phyloP scores from a whole-genome alignment of 2,888 invertebrate species.

The Leucoma salicis region DNA sequence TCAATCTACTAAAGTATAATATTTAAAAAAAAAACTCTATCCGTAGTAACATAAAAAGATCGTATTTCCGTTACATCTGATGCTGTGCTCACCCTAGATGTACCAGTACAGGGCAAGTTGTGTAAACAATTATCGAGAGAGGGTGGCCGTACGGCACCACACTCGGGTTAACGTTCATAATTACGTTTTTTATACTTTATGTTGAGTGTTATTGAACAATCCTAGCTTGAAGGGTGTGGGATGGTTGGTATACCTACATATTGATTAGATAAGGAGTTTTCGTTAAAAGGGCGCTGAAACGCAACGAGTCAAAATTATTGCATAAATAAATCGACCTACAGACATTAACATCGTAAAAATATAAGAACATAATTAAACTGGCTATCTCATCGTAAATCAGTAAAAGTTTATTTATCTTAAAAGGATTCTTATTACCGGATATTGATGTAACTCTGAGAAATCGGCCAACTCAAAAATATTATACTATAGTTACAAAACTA shows the following conservation, averaged over 20 bases:
- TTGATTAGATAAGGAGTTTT: too few species aligned
- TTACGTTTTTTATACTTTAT: not conserved
- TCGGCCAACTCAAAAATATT: slow-evolving; percentile 13
- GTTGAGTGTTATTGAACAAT: not conserved
- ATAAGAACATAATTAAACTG: slow-evolving; percentile 21
- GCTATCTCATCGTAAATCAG: slow-evolving; percentile 26
- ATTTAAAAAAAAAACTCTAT: not conserved
- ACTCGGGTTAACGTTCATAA: not conserved
- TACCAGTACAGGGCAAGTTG: not conserved
- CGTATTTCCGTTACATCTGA: not conserved
- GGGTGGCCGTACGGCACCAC: not conserved
- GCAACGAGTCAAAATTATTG: too few species aligned
- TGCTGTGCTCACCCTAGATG: not conserved
- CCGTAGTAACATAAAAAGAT: not conserved
- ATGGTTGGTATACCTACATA: not conserved
- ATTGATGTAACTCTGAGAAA: slow-evolving; percentile 29
- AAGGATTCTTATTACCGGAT: slow-evolving; percentile 41
- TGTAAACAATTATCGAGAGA: not conserved
- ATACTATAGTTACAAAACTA: slow-evolving; percentile 10
- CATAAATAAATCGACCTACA: not conserved
- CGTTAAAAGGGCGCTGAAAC: too few species aligned
- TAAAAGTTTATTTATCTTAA: slow-evolving; percentile 42
- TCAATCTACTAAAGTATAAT: too few species aligned
- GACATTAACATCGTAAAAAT: slow-evolving; percentile 18
- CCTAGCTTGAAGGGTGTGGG: not conserved